A percentile compares a stretch with the other conserved stretches of the same genome.
These are phyloP conservation scores for Uloborus plumipes DNA, from an alignment of 2,888 invertebrate genomes.

Conservation along the genomic window DNA sequence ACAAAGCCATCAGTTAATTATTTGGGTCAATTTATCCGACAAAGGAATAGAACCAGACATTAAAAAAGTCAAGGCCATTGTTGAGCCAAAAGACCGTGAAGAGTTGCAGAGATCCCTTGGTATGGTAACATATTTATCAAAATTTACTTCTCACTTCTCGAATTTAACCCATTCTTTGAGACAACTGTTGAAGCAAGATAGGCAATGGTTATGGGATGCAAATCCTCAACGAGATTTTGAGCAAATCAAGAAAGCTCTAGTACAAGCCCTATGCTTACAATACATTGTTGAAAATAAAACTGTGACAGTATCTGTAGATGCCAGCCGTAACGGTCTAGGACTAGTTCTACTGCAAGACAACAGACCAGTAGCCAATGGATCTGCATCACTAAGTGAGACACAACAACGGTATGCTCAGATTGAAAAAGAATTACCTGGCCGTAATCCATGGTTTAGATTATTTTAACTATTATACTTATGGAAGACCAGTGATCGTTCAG, in stretches of 20 bases:
- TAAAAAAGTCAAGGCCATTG: slow-evolving; percentile 33
- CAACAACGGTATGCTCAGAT: slow-evolving; percentile 44
- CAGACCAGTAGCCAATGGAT: slow-evolving; percentile 21
- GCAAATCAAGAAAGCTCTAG: slow-evolving; percentile 7
- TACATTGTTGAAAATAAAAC: slow-evolving; percentile 26
- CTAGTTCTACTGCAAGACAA: slow-evolving; percentile 27
- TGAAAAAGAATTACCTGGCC: slow-evolving; percentile 40
- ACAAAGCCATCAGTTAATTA: slow-evolving; percentile 21
- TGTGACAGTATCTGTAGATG: slow-evolving; percentile 24
- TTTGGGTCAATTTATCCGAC: slow-evolving; percentile 48
- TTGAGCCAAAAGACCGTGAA: slow-evolving; percentile 22
- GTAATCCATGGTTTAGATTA: slow-evolving; percentile 13
- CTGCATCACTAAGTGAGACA: slow-evolving; percentile 23
- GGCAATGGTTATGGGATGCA: slow-evolving; percentile 9
- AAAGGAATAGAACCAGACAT: slow-evolving; percentile 31
- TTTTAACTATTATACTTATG: slow-evolving; percentile 30
- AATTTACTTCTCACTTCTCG: slow-evolving; percentile 30
- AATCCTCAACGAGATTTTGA: slow-evolving; percentile 22
- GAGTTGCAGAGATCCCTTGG: slow-evolving; percentile 53
- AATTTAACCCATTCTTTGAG: slow-evolving; percentile 3
- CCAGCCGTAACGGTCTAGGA: slow-evolving; percentile 1
- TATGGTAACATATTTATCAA: slow-evolving; percentile 41
- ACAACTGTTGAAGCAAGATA: slow-evolving; percentile 12
- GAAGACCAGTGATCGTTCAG: slow-evolving; percentile 8
- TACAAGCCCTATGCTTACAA: slow-evolving; percentile 24